Evolutionary conservation across 1,140 invertebrate species (phyloP).

Genomic region (Ceratosolen fusciceps): DNA sequence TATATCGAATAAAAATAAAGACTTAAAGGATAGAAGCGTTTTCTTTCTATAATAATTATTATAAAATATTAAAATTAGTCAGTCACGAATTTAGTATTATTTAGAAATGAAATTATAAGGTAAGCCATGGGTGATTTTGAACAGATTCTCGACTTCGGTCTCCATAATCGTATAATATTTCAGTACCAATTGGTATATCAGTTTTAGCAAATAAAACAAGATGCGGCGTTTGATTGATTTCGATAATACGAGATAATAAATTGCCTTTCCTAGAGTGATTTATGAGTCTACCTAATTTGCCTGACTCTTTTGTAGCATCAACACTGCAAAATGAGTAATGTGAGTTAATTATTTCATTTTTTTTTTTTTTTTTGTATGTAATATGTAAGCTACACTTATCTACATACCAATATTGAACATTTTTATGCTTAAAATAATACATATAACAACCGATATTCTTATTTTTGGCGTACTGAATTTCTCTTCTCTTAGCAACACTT

Average conservation of each 20-base stretch:
- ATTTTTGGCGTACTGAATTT: constrained; percentile 87
- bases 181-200: constrained; percentile 89
- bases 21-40: neutral
- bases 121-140: constrained; percentile 95
- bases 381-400: constrained; percentile 44
- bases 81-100: constrained; percentile 14
- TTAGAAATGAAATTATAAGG: constrained; percentile 72
- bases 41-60: neutral
- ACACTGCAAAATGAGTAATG: constrained; percentile 76
- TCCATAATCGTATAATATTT: constrained; percentile 98
- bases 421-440: constrained; percentile 97
- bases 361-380: neutral
- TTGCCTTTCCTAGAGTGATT: constrained; percentile 97
- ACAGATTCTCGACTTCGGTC: constrained; percentile 92
- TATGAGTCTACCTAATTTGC: constrained; percentile 90
- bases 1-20: constrained; percentile 6
- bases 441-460: constrained; percentile 96
- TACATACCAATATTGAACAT: constrained; percentile 92
- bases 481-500: constrained; percentile 85
- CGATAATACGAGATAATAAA: constrained; percentile 88
- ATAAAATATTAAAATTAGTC: constrained; percentile 5
- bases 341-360: neutral
- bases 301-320: constrained; percentile 94
- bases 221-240: constrained; percentile 83
- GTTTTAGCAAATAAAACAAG: constrained; percentile 91